Percentiles rank a stretch among this genome's conserved stretches.
phyloP scores from a whole-genome alignment of 2,797 vertebrate genomes.

The Alcedo quadribrachys region DNA sequence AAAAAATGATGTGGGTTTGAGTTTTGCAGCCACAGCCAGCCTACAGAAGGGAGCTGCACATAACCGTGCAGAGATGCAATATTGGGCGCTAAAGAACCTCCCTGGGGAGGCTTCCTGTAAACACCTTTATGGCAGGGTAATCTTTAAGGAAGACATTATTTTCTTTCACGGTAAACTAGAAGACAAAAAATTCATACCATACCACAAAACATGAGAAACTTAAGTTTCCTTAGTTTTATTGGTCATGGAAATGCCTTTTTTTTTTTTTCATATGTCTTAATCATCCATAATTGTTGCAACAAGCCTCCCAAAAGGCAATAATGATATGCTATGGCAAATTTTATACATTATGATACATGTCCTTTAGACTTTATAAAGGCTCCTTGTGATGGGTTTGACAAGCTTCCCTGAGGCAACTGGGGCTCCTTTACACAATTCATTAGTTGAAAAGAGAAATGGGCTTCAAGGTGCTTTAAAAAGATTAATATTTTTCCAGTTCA shows the following conservation, averaged over 20 bases:
- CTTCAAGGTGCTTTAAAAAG: conserved; percentile 40
- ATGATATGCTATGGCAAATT: conserved; percentile 47
- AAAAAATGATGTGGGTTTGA: neutral
- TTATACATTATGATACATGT: conserved; percentile 45
- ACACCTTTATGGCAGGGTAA: neutral
- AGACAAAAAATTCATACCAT: neutral
- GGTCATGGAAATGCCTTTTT: neutral
- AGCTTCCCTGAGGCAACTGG: conserved; percentile 43
- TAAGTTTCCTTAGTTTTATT: neutral
- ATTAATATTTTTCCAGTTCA: conserved; percentile 3
- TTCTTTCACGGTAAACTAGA: neutral
- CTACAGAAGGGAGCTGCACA: neutral
- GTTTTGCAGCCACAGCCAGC: neutral
- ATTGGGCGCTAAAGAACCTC: neutral
- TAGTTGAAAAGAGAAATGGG: conserved; percentile 40
- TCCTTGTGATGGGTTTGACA: conserved; percentile 50
- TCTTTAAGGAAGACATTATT: neutral
- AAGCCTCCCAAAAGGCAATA: conserved; percentile 50
- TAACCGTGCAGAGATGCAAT: neutral
- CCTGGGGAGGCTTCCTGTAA: neutral
- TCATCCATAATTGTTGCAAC: conserved; percentile 6
- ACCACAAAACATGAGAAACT: neutral
- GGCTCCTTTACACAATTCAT: conserved; percentile 51
- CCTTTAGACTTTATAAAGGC: conserved; percentile 42
- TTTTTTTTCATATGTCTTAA: neutral